Base-by-base conservation (phyloP, 1,140 invertebrate genomes). In the Camponotus floridanus region DNA sequence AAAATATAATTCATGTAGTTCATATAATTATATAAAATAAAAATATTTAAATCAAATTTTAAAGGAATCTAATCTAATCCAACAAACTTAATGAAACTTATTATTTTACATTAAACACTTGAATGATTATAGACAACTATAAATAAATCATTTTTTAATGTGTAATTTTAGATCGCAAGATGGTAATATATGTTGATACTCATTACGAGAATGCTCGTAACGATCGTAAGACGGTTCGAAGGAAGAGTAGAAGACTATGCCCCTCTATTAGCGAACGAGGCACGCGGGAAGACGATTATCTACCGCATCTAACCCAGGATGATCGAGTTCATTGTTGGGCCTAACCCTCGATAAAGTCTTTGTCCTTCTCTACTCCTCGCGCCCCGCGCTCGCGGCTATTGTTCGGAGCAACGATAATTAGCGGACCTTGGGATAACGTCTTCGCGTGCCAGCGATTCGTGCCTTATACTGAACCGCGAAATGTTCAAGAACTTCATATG, bases 371-470 rank as follows among this genome's bases (percentile, higher is more conserved):
- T 51, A 21, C 36, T 62, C 31, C 68, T 86, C 68, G 45, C 45
- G 6, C 42, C 48, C 45, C 61, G 39, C 80, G 62, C 42, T 73
- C 76, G 51, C n/a, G 36, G 65, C 87, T 84, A 90, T 90, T 90
- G 88, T 90, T 90, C 88, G 65, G 51, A 89, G 64, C 51, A 76
- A 31, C 36, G 59, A 57, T 89, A 90, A 90, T 90, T 90, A 90
- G 88, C 51, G 57, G 78, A 85, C 88, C 88, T 90, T 89, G 88
- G 76, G 67, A 89, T 89, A 89, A 89, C 87, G 81, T 90, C 85
- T 85, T 70, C 71, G 74, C 59, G 76, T 13, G 62, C 74, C 85
- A 87, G 45, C 78, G 68, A 79, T 85, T 87, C 85, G 59, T 78
- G 84, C 68, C 76, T 86, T 57, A 65, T 70, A 61, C 68, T 51